phyloP scores from a whole-genome alignment of 1,140 invertebrate species.

The Ostrea denselamellosa region DNA sequence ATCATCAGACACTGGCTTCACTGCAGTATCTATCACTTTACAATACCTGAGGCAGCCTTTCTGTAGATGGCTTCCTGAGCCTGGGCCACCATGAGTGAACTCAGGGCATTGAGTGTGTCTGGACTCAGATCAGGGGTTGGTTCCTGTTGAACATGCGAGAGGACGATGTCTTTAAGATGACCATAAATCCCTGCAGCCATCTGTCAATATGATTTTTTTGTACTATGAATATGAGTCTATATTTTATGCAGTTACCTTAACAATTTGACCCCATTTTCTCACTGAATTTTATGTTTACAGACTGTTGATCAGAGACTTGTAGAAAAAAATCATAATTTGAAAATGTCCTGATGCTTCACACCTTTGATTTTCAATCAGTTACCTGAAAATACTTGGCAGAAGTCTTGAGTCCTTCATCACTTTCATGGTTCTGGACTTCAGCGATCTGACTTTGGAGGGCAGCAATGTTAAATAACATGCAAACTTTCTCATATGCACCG shows the following conservation, averaged over 20 bases:
- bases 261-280: not conserved
- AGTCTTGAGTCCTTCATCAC: slow-evolving; percentile 95
- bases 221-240: not conserved
- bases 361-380: slow-evolving; percentile 47
- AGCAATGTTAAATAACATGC: slow-evolving; percentile 97
- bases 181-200: slow-evolving; percentile 94
- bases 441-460: slow-evolving; percentile 95
- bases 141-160: slow-evolving; percentile 93
- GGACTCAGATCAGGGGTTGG: slow-evolving; percentile 96
- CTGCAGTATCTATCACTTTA: not conserved
- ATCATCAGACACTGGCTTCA: too few relatives aligned
- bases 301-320: not conserved
- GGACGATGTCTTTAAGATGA: slow-evolving; percentile 91
- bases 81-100: slow-evolving; percentile 95
- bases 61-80: slow-evolving; percentile 98
- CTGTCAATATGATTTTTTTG: slow-evolving; percentile 80
- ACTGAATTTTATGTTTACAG: not conserved
- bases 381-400: slow-evolving; percentile 96
- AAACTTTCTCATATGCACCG: slow-evolving; percentile 94
- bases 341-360: not conserved
- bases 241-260: not conserved
- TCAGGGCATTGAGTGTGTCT: slow-evolving; percentile 92
- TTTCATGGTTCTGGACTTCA: slow-evolving; percentile 89
- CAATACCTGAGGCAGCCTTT: slow-evolving; percentile 93
- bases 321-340: not conserved